Evolutionary conservation across 2,888 invertebrate genomes (phyloP).

Genomic region (Agelastica alni): DNA sequence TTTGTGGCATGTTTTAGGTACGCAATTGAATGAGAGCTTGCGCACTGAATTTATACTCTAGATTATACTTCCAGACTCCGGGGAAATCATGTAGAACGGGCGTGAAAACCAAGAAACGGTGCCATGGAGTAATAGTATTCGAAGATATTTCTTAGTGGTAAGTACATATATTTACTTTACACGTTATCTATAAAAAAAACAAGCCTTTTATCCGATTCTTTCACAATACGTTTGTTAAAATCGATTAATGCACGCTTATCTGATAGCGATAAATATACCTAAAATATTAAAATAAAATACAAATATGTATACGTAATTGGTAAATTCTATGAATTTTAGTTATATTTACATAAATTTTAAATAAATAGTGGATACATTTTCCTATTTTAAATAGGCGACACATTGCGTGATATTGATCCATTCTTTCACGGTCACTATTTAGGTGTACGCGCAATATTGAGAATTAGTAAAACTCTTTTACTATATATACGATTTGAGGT

Average conservation of each 20-base stretch:
- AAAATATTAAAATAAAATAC: too few species aligned
- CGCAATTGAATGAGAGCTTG: slow-evolving; percentile 14
- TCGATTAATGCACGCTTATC: too few species aligned
- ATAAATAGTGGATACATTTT: too few species aligned
- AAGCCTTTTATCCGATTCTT: too few species aligned
- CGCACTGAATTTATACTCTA: slow-evolving; percentile 8
- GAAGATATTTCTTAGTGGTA: slow-evolving; percentile 8
- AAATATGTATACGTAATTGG: too few species aligned
- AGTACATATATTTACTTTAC: slow-evolving; percentile 5
- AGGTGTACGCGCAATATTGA: slow-evolving; percentile 5
- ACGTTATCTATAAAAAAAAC: neutral
- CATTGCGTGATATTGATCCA: slow-evolving; percentile 5
- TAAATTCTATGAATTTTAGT: too few species aligned
- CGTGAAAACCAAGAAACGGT: slow-evolving; percentile 21
- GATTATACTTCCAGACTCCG: slow-evolving; percentile 19
- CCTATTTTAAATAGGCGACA: too few species aligned
- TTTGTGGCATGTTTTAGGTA: neutral
- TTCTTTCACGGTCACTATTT: neutral
- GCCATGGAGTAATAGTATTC: slow-evolving; percentile 17
- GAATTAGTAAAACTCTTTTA: too few species aligned
- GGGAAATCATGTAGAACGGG: slow-evolving; percentile 20
- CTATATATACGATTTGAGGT: too few species aligned
- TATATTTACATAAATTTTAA: too few species aligned
- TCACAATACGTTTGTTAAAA: too few species aligned
- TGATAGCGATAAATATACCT: too few species aligned